A percentile compares a stretch with the other conserved stretches of the same genome.
Conservation (phyloP, 2,113 vertebrate species). For the Cercopithecus mona region DNA sequence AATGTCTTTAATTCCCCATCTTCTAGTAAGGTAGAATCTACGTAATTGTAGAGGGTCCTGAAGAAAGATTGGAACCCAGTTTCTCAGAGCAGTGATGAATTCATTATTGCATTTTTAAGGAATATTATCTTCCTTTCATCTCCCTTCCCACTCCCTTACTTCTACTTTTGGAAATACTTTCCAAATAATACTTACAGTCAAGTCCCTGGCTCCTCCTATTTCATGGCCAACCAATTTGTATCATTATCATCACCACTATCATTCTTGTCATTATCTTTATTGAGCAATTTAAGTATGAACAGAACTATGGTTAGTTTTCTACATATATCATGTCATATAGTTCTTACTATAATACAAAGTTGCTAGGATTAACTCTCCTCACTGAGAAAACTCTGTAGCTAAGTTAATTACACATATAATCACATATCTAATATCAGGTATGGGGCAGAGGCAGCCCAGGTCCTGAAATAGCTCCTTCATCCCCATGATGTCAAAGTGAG, state of each 20-base stretch:
- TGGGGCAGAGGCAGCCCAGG: background rate
- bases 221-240: background rate
- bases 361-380: background rate
- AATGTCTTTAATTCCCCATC: background rate
- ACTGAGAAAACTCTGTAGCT: background rate
- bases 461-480: slow-evolving; percentile 31
- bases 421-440: background rate
- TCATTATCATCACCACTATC: background rate
- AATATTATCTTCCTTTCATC: background rate
- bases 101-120: background rate
- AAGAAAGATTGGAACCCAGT: background rate
- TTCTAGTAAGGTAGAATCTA: background rate
- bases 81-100: background rate
- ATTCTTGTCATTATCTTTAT: background rate
- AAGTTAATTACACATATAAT: background rate
- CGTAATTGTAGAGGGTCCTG: background rate
- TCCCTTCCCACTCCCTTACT: background rate
- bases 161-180: background rate
- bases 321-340: background rate
- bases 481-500: background rate
- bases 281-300: background rate
- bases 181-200: background rate
- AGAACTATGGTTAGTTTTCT: background rate
- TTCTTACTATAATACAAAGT: background rate
- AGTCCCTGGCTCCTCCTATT: background rate